Base-by-base conservation (phyloP, 2,797 vertebrate genomes). In the Enteromius viviparus region DNA sequence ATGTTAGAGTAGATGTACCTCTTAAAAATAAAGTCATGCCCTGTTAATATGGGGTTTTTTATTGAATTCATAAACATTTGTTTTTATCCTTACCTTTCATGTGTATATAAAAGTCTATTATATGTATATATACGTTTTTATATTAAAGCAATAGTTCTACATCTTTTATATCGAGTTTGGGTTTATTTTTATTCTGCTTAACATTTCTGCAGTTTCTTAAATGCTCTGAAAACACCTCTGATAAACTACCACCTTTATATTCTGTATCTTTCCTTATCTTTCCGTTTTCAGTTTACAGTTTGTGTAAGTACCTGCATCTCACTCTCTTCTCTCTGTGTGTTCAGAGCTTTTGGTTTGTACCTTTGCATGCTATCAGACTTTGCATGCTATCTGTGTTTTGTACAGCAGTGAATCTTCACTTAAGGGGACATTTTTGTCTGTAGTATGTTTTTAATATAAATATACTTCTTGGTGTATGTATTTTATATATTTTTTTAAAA, bases 261-360 rank as follows among this genome's bases (percentile, higher is more conserved):
- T 92, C 88, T 91, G 87, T 89, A 91, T 86, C 90, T 85, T 88
- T 90, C 89, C 90, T 88, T 90, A 89, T 92, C 90, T 91, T 89
- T 93, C 86, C 71, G 23, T 89, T 89, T 91, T 93, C 92, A 94
- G 93, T 93, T 94, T 87, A 93, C 92, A 85, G 93, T 94, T 72
- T 94, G 93, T 91, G 94, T 94, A 93, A 95, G 94, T 95, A 95
- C 92, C 87, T 90, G 60, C 86, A 87, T 87, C 89, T 89, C 82
- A 85, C 89, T 87, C 87, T 90, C 83, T 91, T 90, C 81, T 91
- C 80, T 91, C 76, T 88, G 14, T 47, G 87, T 92, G 71, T 90
- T 88, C 85, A 45, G 79, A 86, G 88, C 62, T 80, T 77, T 88
- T 40, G 19, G 64, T 85, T 64, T 78, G 26, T 84, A 70, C 53